A percentile compares a stretch with the other conserved stretches of the same genome.
Evolutionary conservation across 2,888 invertebrate genomes (phyloP).

Genomic region (Lordiphosa fenestrarum): DNA sequence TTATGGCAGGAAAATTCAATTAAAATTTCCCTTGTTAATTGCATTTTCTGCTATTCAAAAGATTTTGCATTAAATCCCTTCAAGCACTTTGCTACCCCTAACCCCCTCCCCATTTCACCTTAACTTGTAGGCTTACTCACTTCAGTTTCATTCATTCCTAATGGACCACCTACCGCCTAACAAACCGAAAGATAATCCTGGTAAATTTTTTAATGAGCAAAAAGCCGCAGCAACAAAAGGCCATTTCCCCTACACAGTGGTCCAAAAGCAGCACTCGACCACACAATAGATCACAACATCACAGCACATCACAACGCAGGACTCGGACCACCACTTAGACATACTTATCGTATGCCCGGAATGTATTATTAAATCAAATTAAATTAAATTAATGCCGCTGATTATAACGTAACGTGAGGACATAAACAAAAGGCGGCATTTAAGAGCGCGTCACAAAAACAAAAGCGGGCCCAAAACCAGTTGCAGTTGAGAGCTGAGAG

Average conservation of each 20-base stretch:
- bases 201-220: constrained; percentile 56
- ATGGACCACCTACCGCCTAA: constrained; percentile 33
- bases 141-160: constrained; percentile 18
- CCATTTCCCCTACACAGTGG: constrained; percentile 22
- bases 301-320: constrained; percentile 14
- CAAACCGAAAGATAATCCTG: constrained; percentile 21
- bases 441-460: constrained; percentile 19
- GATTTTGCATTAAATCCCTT: background rate
- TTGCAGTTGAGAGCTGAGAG: background rate
- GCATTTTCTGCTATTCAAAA: background rate
- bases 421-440: constrained; percentile 51
- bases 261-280: constrained; percentile 34
- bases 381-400: constrained; percentile 72
- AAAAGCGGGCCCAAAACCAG: constrained; percentile 38
- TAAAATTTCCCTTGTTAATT: constrained; percentile 1
- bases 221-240: constrained; percentile 16
- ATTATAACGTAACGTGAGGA: constrained; percentile 54
- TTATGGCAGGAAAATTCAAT: background rate
- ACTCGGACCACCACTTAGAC: constrained; percentile 67
- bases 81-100: background rate
- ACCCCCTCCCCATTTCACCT: background rate
- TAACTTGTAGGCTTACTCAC: constrained; percentile 7
- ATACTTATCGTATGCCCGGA: constrained; percentile 46
- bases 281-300: constrained; percentile 56
- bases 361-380: constrained; percentile 68